Evolutionary conservation across 2,888 invertebrate genomes (phyloP), one percentile per base, ranked within the genome.

Genomic region (Allacma fusca): DNA sequence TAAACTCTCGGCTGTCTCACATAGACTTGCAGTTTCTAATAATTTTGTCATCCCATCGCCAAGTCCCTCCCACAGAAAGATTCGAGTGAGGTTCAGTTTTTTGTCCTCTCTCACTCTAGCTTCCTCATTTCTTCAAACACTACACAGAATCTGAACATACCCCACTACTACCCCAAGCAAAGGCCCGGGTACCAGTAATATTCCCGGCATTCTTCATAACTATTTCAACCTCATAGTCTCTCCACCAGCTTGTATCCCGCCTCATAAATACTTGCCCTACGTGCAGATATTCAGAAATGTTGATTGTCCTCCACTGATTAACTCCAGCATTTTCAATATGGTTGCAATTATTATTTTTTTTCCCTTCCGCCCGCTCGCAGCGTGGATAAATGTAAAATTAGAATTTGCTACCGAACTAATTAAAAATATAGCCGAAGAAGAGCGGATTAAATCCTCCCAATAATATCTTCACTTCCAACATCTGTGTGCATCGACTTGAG

Each of bases 401-500:
- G n/a, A 50, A 50, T 50, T 50, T 19, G 2, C 50, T 50, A 4
- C 9, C 2, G 16, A 50, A 50, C 16, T 21, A 44, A 70, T 44
- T 70, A 44, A 24, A 70, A 28, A 65, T 65, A 65, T 65, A 26
- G n/a, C 16, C 4, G 7, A 50, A 13, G 50, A n/a, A 9, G n/a
- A 13, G n/a, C 1, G 19, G n/a, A n/a, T 50, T 50, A 9, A 19
- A n/a, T 4, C 26, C 40, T 13, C 13, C 44, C 50, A 16, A 43
- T n/a, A n/a, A 26, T 21, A 69, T 16, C 50, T 13, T 13, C 28
- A 19, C 23, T 26, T 70, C 44, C 24, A n/a, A 13, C 50, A 50
- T n/a, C 50, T 40, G 64, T 50, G 50, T 23, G 68, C 29, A n/a
- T 34, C 67, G 75, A 50, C 81, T 82, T 80, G 79, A 77, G 78